Conservation (phyloP, 2,888 invertebrate genomes). For the Hypsopygia costalis region DNA sequence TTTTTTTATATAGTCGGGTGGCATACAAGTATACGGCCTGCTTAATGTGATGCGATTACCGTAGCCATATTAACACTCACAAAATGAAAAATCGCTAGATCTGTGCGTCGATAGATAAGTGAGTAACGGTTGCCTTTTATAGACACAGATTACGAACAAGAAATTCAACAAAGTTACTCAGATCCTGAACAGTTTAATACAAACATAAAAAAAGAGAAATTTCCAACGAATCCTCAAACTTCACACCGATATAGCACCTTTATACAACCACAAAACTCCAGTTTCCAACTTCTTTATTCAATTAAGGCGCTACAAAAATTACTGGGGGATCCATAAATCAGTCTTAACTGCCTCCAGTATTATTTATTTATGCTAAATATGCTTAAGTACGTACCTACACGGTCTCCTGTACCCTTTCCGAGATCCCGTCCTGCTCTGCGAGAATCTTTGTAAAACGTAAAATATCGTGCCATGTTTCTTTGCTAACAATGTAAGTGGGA, state of each 20-base stretch:
- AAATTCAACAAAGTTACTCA: too few relatives aligned
- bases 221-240: neutral
- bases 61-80: too few relatives aligned
- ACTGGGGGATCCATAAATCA: constrained; percentile 56
- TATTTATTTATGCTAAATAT: constrained; percentile 68
- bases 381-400: constrained; percentile 44
- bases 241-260: neutral
- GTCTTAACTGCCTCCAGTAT: constrained; percentile 53
- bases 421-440: constrained; percentile 4
- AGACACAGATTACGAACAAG: too few relatives aligned
- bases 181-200: too few relatives aligned
- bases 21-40: too few relatives aligned
- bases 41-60: too few relatives aligned
- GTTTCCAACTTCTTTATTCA: constrained; percentile 53
- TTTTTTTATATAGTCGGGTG: too few relatives aligned
- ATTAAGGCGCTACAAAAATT: constrained; percentile 59
- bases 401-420: constrained; percentile 36
- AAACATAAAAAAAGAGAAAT: too few relatives aligned
- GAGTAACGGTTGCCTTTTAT: too few relatives aligned
- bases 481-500: neutral
- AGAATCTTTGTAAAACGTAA: constrained; percentile 1
- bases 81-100: too few relatives aligned
- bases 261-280: constrained; percentile 5
- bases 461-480: neutral
- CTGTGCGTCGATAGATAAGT: too few relatives aligned